Percentiles rank a stretch among this genome's conserved stretches.
phyloP scores from a whole-genome alignment of 2,888 invertebrate genomes.

The Conops quadrifasciatus region DNA sequence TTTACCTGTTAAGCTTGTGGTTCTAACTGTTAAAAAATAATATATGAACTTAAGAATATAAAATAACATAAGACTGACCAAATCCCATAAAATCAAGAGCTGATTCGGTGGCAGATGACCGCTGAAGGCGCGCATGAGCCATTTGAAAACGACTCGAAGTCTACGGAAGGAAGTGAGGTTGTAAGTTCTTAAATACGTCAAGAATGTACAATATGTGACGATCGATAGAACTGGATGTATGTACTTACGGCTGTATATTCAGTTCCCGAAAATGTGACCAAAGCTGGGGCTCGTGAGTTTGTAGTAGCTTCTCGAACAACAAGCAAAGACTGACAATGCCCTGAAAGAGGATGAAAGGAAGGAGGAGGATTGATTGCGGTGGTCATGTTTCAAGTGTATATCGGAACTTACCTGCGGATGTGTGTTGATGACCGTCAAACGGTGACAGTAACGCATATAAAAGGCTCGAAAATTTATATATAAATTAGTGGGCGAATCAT shows the following conservation, averaged over 20 bases:
- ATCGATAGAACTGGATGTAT: neutral
- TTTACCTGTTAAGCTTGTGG: neutral
- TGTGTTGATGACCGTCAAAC: constrained; percentile 90
- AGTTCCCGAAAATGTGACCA: constrained; percentile 91
- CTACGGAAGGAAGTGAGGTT: constrained; percentile 68
- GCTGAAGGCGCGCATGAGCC: constrained; percentile 96
- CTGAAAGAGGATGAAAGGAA: constrained; percentile 51
- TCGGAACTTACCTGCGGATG: constrained; percentile 76
- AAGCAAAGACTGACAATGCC: constrained; percentile 90
- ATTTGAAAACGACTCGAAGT: constrained; percentile 90
- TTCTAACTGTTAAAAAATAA: neutral
- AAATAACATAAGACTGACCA: too few relatives aligned
- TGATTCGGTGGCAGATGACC: constrained; percentile 94
- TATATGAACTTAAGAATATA: too few relatives aligned
- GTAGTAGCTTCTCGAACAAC: constrained; percentile 87
- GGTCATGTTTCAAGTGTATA: neutral
- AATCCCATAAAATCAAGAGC: constrained; percentile 90
- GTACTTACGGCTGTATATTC: constrained; percentile 89
- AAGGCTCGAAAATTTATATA: constrained; percentile 92
- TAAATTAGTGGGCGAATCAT: constrained; percentile 84
- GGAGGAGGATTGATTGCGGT: neutral
- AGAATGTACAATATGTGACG: neutral
- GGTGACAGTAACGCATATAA: constrained; percentile 90
- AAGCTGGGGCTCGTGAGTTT: constrained; percentile 87
- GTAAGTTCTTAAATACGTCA: too few relatives aligned